Base-by-base conservation (phyloP, 1,140 invertebrate genomes). In the Oppia nitens region DNA sequence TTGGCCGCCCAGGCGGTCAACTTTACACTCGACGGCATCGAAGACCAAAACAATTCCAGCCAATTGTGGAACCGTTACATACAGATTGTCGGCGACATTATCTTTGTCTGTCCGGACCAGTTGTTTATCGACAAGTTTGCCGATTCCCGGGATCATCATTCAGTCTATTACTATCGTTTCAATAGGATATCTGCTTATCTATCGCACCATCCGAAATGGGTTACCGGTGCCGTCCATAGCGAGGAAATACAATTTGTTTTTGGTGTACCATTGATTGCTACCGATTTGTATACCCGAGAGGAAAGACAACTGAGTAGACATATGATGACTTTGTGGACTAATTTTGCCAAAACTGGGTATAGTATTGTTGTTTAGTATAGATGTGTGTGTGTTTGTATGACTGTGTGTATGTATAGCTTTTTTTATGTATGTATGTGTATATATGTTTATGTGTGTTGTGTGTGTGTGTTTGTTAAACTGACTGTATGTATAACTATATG, bases 91-190 rank as follows among this genome's bases (percentile, higher is more conserved):
- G 55, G 55, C 4, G 55, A 56, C 25, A 47, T 56, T 17, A 25
- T 60, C 3, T 63, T 63, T 32, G 63, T 66, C 60, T 61, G 59
- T 64, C 73, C 72, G 20, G 67, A 90, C 32, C 17, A 9, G 6
- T 9, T 40, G 6, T 40, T 40, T 17, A 40, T 40, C 17, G 17
- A 40, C 17, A 17, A 40, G 32, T 40, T 9, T 17, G 6, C 32
- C 6, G 17, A 9, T 9, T 40, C 32, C n/a, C n/a, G n/a, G n/a
- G n/a, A n/a, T n/a, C n/a, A n/a, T n/a, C n/a, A n/a, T n/a, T n/a
- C n/a, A n/a, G n/a, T n/a, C n/a, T n/a, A n/a, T n/a, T n/a, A n/a
- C n/a, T n/a, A n/a, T n/a, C n/a, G n/a, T n/a, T n/a, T n/a, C n/a
- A n/a, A n/a, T n/a, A n/a, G n/a, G n/a, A n/a, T n/a, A n/a, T n/a